Percentiles rank a stretch among this genome's conserved stretches.
Conservation (phyloP, 1,140 invertebrate genomes). For the Linepithema humile region DNA sequence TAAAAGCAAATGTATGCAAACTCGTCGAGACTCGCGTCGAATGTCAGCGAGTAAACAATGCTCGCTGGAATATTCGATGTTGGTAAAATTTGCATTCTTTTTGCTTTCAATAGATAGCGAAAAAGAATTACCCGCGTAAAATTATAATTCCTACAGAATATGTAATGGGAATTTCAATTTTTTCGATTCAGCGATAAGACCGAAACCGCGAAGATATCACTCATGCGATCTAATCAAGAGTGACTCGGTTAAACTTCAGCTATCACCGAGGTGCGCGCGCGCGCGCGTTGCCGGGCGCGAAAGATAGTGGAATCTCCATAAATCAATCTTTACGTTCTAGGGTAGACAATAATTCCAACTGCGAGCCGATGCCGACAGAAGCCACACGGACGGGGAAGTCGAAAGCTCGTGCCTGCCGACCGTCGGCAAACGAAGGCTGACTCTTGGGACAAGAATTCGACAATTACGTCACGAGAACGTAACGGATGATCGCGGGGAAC, state of each 20-base stretch:
- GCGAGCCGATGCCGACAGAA: constrained; percentile 45
- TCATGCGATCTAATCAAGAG: not conserved
- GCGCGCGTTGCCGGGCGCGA: constrained; percentile 19
- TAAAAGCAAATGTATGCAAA: constrained; percentile 5
- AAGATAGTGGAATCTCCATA: constrained; percentile 56
- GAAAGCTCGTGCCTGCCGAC: constrained; percentile 20
- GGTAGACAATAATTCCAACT: constrained; percentile 54
- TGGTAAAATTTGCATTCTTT: not conserved
- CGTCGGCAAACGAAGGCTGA: constrained; percentile 47
- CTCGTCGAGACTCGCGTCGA: not conserved
- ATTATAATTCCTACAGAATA: not conserved
- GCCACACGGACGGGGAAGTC: constrained; percentile 31
- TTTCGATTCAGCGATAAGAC: not conserved
- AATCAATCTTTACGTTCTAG: constrained; percentile 54
- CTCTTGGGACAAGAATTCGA: constrained; percentile 80
- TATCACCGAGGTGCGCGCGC: no score
- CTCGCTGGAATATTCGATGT: not conserved
- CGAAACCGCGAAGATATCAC: not conserved
- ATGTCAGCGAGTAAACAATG: no score
- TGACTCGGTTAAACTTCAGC: not conserved
- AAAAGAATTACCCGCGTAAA: no score
- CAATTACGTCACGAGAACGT: constrained; percentile 82
- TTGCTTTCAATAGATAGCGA: not conserved
- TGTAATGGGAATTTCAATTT: not conserved
- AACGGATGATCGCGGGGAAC: constrained; percentile 81